Evolutionary conservation across 2,113 vertebrate genomes (phyloP), one percentile per base, ranked within the genome.

Genomic region (Cochlearius cochlearius): DNA sequence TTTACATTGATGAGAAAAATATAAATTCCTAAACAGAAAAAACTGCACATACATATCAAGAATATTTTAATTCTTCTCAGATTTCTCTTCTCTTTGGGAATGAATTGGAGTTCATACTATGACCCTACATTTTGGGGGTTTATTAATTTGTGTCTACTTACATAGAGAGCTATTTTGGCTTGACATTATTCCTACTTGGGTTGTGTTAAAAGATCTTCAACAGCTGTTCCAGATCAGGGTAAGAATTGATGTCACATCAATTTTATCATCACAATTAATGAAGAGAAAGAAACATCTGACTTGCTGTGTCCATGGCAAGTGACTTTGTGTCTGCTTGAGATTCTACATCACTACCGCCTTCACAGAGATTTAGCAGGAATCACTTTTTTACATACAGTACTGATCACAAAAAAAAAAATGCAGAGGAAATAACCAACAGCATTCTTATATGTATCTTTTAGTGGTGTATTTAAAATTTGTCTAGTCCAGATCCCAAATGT

Each of bases 201-300:
- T 90, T 85, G 39, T 75, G 55, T 52, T 92, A 62, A 77, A 94
- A 73, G 74, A 58, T 36, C 50, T 81, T 91, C 19, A 23, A 67
- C 86, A 74, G 87, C 71, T 92, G 74, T 86, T 94, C 43, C 86
- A 91, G 47, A 92, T 81, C 62, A 63, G 47, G 77, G 32, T 76
- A 96, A 92, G 60, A 88, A 89, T 55, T 92, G 21, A 81, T 92
- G 94, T 92, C 93, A 94, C 75, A 92, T 88, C 79, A 88, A 73
- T 75, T 86, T 83, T 85, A 79, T 88, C 85, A 76, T 58, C 30
- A 11, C 39, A 92, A 92, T 91, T 89, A 94, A 71, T 53, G 63
- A 88, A 89, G 72, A 83, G 55, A 30, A 71, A 64, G 77, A 68
- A 86, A 17, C 67, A 86, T n/a, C 52, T 60, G 64, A 83, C 85